phyloP scores from a whole-genome alignment of 1,140 invertebrate species.

The Ephestia elutella region DNA sequence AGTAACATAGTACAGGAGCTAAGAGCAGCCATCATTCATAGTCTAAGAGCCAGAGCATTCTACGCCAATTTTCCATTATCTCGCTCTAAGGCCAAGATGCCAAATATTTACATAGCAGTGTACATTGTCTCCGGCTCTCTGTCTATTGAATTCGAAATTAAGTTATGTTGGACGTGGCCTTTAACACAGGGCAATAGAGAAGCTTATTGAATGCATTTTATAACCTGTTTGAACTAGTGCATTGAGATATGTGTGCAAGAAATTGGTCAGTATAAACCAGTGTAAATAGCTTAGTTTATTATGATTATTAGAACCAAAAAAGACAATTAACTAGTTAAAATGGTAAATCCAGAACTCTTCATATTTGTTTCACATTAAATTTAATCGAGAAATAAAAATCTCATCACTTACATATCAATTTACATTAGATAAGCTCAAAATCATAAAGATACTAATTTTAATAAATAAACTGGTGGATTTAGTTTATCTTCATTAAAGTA shows the following conservation, averaged over 20 bases:
- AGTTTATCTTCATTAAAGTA: too few species aligned
- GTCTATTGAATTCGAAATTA: constrained; percentile 2
- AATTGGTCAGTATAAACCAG: neutral
- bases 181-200: neutral
- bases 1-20: constrained; percentile 24
- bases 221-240: neutral
- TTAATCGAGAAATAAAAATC: too few species aligned
- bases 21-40: constrained; percentile 40
- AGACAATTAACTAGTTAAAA: too few species aligned
- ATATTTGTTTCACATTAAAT: neutral
- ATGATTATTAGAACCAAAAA: too few species aligned
- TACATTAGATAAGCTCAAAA: too few species aligned
- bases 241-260: neutral
- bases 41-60: constrained; percentile 44
- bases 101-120: constrained; percentile 61
- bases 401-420: too few species aligned
- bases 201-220: neutral
- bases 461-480: too few species aligned
- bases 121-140: constrained; percentile 35
- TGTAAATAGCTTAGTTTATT: too few species aligned
- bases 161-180: neutral
- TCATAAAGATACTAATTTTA: too few species aligned
- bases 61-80: constrained; percentile 61
- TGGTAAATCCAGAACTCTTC: neutral
- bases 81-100: constrained; percentile 42